phyloP scores from a whole-genome alignment of 2,797 vertebrate species.

The Alcedo quadribrachys region DNA sequence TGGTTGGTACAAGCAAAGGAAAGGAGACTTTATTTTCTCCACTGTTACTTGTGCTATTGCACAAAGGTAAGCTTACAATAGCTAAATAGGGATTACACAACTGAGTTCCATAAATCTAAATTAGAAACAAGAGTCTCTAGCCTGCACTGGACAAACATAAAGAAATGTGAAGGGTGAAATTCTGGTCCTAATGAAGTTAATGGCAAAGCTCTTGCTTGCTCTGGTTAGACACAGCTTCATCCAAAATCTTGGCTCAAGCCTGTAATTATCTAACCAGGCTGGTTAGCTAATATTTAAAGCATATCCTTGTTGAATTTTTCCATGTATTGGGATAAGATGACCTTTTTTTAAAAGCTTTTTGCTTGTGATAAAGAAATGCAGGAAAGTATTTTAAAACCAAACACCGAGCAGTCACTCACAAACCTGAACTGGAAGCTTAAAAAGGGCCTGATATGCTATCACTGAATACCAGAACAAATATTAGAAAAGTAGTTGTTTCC shows the following conservation, averaged over 20 bases:
- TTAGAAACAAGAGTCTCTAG: slow-evolving; percentile 29
- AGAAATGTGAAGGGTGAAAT: background rate
- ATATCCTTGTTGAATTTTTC: background rate
- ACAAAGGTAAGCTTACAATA: slow-evolving; percentile 36
- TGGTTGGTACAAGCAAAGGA: background rate
- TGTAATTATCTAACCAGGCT: background rate
- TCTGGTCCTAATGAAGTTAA: slow-evolving; percentile 36
- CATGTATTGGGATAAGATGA: background rate
- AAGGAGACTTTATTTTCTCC: background rate
- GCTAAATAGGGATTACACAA: slow-evolving; percentile 31
- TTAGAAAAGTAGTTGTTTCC: background rate
- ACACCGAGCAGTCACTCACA: background rate
- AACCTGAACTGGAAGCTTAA: background rate
- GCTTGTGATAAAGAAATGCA: background rate
- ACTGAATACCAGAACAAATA: background rate
- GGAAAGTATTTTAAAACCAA: background rate
- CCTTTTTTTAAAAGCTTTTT: background rate
- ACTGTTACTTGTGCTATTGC: background rate
- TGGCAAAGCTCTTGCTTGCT: background rate
- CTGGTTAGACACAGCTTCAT: background rate
- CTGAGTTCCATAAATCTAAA: slow-evolving; percentile 10
- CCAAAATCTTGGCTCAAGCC: background rate
- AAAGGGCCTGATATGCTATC: background rate
- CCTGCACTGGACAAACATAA: background rate
- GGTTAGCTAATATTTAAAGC: background rate